Evolutionary conservation across 1,140 invertebrate genomes (phyloP).

Genomic region (Meloidogyne exigua): DNA sequence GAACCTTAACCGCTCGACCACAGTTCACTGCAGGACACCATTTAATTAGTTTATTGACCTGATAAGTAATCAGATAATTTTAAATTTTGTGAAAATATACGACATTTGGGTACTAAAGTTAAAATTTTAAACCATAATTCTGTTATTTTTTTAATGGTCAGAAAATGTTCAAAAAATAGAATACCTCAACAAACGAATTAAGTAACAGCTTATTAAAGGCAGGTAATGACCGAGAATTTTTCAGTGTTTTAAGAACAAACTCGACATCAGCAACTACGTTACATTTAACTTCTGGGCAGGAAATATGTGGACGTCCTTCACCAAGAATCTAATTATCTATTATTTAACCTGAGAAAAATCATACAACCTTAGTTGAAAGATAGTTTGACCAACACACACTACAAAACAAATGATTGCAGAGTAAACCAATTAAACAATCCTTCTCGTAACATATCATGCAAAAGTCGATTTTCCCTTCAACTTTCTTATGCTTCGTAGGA

Average conservation of each 20-base stretch:
- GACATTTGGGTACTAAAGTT: too few relatives aligned
- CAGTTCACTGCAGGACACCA: conserved; percentile 98
- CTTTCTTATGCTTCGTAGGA: conserved; percentile 14
- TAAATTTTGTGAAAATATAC: too few relatives aligned
- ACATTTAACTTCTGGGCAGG: conserved; percentile 51
- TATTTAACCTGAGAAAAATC: too few relatives aligned
- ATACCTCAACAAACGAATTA: conserved; percentile 94
- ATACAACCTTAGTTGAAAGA: conserved; percentile 33
- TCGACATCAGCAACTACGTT: conserved; percentile 45
- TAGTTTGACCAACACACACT: conserved; percentile 41
- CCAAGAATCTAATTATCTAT: conserved; percentile 42
- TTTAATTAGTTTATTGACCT: conserved; percentile 89
- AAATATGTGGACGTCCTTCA: conserved; percentile 26
- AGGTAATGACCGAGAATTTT: neutral
- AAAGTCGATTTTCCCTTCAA: conserved; percentile 9
- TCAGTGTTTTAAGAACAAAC: conserved; percentile 25
- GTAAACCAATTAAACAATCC: conserved; percentile 23
- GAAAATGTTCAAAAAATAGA: too few relatives aligned
- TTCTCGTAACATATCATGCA: conserved; percentile 46
- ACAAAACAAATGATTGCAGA: conserved; percentile 42
- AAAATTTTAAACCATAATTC: too few relatives aligned
- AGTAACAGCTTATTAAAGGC: conserved; percentile 92
- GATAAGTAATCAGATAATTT: conserved; percentile 42
- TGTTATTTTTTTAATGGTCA: too few relatives aligned
- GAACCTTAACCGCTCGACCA: conserved; percentile 89